Conservation (phyloP, 2,797 vertebrate species). For the Scyliorhinus canicula region DNA sequence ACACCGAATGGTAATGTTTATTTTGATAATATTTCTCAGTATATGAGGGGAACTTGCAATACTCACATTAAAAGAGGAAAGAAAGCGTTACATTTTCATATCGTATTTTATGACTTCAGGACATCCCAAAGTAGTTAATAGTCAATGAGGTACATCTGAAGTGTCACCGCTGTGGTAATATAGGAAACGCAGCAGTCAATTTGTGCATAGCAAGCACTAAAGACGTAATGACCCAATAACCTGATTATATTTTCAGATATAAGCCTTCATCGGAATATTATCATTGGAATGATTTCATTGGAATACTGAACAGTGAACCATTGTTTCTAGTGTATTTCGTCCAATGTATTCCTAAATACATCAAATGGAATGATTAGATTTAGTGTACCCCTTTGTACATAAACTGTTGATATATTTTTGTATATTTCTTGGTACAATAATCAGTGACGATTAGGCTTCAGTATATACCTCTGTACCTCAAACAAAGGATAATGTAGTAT, state of each 20-base stretch:
- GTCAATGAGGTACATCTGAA: not conserved
- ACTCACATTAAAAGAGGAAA: not conserved
- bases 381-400: not conserved
- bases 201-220: not conserved
- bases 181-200: not conserved
- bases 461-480: not conserved
- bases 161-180: not conserved
- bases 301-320: not conserved
- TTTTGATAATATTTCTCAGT: not conserved
- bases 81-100: not conserved
- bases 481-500: not conserved
- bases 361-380: not conserved
- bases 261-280: too few relatives aligned
- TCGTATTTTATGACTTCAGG: not conserved
- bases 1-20: not conserved
- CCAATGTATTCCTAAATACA: too few relatives aligned
- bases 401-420: not conserved
- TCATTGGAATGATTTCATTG: too few relatives aligned
- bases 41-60: not conserved
- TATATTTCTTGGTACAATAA: not conserved
- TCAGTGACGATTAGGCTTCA: not conserved
- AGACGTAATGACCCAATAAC: not conserved
- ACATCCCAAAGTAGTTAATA: not conserved
- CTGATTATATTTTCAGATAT: not conserved
- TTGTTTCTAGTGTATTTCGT: not conserved